These are phyloP conservation scores for Dendrophyllia cribrosa DNA, from an alignment of 64 coral and sea anemone genomes.

Conservation along the genomic window DNA sequence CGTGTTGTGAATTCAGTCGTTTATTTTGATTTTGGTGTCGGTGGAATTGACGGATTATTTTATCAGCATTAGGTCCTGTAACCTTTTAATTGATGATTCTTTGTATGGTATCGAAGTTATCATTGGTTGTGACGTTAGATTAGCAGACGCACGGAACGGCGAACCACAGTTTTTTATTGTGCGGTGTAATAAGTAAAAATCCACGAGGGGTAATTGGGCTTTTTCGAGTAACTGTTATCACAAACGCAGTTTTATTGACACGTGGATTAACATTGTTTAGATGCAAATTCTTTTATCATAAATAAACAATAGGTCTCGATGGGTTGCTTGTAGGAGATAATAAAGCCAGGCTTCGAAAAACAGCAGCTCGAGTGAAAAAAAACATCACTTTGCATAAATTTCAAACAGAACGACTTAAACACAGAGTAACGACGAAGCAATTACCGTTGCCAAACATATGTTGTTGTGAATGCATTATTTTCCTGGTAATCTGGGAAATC, in stretches of 20 bases:
- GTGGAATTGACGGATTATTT: too few species aligned
- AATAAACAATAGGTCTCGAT: neutral
- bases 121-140: neutral
- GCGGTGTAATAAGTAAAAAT: neutral
- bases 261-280: constrained; percentile 10
- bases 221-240: neutral
- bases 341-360: neutral
- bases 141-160: too few species aligned
- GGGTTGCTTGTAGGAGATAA: neutral
- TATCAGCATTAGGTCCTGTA: too few species aligned
- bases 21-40: too few species aligned
- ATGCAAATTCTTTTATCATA: neutral
- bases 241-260: neutral
- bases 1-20: too few species aligned
- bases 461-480: too few species aligned
- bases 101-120: neutral
- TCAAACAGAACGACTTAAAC: neutral
- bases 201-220: neutral
- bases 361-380: neutral
- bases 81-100: neutral
- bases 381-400: constrained; percentile 14
- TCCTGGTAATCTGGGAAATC: too few species aligned
- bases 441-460: too few species aligned
- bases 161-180: neutral
- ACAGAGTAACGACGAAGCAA: neutral